These are phyloP conservation scores for Liolophura sinensis DNA, from an alignment of 1,140 invertebrate species.

Conservation along the genomic window DNA sequence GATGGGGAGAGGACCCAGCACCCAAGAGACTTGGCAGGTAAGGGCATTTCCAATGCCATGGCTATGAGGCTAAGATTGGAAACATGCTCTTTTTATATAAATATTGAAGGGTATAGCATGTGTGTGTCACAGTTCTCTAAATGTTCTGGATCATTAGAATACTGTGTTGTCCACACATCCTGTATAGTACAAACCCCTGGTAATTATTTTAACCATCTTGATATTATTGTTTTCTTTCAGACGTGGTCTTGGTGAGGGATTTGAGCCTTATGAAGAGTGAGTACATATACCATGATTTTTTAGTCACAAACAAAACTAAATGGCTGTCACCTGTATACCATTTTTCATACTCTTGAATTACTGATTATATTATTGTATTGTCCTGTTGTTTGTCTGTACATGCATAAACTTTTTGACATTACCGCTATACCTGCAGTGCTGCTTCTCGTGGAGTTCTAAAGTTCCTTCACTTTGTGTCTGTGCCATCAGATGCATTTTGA, in stretches of 20 bases:
- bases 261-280: conserved; percentile 42
- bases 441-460: conserved; percentile 4
- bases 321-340: not conserved
- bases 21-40: not conserved
- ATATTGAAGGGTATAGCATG: too few relatives aligned
- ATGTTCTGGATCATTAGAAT: too few relatives aligned
- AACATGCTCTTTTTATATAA: too few relatives aligned
- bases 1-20: not conserved
- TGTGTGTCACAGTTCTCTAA: too few relatives aligned
- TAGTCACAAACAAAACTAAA: not conserved
- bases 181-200: too few relatives aligned
- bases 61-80: too few relatives aligned
- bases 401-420: conserved; percentile 2
- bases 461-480: conserved; percentile 11
- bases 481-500: too few relatives aligned
- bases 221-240: too few relatives aligned
- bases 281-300: conserved; percentile 10
- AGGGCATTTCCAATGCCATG: too few relatives aligned
- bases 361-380: not conserved
- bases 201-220: too few relatives aligned
- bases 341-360: not conserved
- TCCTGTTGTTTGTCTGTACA: not conserved
- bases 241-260: conserved; percentile 39
- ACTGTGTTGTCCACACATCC: too few relatives aligned
- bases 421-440: conserved; percentile 10